A percentile compares a stretch with the other conserved stretches of the same genome.
Conservation (phyloP, 2,888 invertebrate species). For the Amphipyra berbera region DNA sequence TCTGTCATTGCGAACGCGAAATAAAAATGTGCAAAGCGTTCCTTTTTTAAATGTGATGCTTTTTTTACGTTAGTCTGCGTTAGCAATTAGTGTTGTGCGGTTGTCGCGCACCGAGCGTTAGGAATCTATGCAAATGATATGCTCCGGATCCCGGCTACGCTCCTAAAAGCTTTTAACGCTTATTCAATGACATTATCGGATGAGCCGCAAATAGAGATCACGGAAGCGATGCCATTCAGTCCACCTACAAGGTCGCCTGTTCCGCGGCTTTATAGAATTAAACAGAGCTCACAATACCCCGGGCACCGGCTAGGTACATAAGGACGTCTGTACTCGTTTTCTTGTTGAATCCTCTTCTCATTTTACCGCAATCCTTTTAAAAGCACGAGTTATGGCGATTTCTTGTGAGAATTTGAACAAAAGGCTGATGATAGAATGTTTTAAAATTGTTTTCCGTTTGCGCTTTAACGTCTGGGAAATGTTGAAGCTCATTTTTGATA, state of each 20-base stretch:
- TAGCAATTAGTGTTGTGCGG: conserved; percentile 89
- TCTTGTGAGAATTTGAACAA: conserved; percentile 74
- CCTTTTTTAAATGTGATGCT: conserved; percentile 88
- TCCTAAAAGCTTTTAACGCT: conserved; percentile 76
- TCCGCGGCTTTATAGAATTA: conserved; percentile 67
- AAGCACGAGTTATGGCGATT: conserved; percentile 75
- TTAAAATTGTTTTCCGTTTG: conserved; percentile 71
- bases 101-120: conserved; percentile 81
- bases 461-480: conserved; percentile 52
- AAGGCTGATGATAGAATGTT: conserved; percentile 76
- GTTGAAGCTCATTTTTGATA: conserved; percentile 53
- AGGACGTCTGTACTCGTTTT: conserved; percentile 66
- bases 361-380: conserved; percentile 80
- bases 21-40: conserved; percentile 89
- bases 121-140: conserved; percentile 83
- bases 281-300: conserved; percentile 53
- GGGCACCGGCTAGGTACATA: conserved; percentile 38
- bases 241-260: conserved; percentile 74
- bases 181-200: conserved; percentile 68
- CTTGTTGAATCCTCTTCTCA: conserved; percentile 71
- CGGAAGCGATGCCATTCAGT: conserved; percentile 77
- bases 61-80: conserved; percentile 89
- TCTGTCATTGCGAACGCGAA: conserved; percentile 85
- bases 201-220: conserved; percentile 66
- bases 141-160: conserved; percentile 60